A percentile compares a stretch with the other conserved stretches of the same genome.
phyloP scores from a whole-genome alignment of 2,888 invertebrate species.

The Netelia virgata region DNA sequence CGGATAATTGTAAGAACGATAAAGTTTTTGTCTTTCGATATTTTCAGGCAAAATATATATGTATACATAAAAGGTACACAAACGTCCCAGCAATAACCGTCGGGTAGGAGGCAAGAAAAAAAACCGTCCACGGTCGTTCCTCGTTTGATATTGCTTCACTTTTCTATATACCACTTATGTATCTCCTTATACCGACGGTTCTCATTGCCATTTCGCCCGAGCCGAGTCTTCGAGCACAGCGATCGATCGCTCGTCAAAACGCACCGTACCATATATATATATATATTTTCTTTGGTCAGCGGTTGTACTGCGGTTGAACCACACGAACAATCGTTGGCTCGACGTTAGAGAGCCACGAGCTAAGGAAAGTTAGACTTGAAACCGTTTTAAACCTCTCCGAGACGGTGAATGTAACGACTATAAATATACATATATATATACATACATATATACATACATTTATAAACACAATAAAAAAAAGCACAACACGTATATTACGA shows the following conservation, averaged over 20 bases:
- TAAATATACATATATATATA: not conserved
- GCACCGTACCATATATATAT: conserved; percentile 39
- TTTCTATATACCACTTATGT: conserved; percentile 13
- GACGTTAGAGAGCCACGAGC: not conserved
- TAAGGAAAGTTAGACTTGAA: conserved; percentile 27
- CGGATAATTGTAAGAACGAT: conserved; percentile 30
- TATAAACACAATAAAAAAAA: conserved; percentile 21
- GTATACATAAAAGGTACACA: not conserved
- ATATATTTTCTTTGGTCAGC: conserved; percentile 40
- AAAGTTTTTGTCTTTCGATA: not conserved
- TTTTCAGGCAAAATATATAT: conserved; percentile 8
- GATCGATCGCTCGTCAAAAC: conserved; percentile 60
- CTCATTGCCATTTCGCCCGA: not conserved
- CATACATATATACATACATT: not conserved
- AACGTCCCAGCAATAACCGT: conserved; percentile 9
- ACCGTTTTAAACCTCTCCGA: not conserved
- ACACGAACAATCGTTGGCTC: conserved; percentile 17
- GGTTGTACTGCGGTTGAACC: conserved; percentile 51
- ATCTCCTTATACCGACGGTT: not conserved
- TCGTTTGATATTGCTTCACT: conserved; percentile 55
- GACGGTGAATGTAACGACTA: not conserved
- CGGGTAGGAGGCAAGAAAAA: conserved; percentile 8
- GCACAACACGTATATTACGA: conserved; percentile 46
- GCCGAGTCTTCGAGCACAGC: not conserved
- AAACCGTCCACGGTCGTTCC: conserved; percentile 26